Percentiles rank a stretch among this genome's conserved stretches.
Conservation (phyloP, 2,797 vertebrate genomes). For the Scarus forsteni region DNA sequence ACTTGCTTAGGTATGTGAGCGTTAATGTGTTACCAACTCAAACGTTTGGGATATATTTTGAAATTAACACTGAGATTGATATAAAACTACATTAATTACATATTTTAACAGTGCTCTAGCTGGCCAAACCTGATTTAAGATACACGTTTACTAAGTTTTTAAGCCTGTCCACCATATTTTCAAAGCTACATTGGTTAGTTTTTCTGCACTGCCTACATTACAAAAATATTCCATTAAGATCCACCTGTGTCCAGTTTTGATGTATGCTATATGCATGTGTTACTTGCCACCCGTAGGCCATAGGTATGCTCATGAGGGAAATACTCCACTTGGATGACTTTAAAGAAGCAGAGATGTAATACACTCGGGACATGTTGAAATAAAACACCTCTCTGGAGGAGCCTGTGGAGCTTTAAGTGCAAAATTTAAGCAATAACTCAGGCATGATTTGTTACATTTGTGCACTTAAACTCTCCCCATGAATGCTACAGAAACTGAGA, state of each 20-base stretch:
- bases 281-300: background rate
- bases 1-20: too few relatives aligned
- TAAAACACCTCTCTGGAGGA: background rate
- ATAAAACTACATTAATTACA: too few relatives aligned
- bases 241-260: background rate
- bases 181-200: too few relatives aligned
- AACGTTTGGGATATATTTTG: too few relatives aligned
- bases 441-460: slow-evolving; percentile 9
- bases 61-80: too few relatives aligned
- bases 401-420: background rate
- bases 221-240: background rate
- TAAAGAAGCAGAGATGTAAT: too few relatives aligned
- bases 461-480: background rate
- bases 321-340: background rate
- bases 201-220: too few relatives aligned
- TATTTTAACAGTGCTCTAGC: too few relatives aligned
- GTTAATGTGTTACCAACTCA: too few relatives aligned
- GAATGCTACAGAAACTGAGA: slow-evolving; percentile 22
- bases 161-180: too few relatives aligned
- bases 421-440: slow-evolving; percentile 4
- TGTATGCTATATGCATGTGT: background rate
- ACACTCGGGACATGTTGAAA: background rate
- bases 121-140: too few relatives aligned
- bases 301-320: background rate
- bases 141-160: too few relatives aligned